Percentiles rank a stretch among this genome's conserved stretches.
Evolutionary conservation across 2,888 invertebrate genomes (phyloP).

Genomic region (Sylvicola fuscatus): DNA sequence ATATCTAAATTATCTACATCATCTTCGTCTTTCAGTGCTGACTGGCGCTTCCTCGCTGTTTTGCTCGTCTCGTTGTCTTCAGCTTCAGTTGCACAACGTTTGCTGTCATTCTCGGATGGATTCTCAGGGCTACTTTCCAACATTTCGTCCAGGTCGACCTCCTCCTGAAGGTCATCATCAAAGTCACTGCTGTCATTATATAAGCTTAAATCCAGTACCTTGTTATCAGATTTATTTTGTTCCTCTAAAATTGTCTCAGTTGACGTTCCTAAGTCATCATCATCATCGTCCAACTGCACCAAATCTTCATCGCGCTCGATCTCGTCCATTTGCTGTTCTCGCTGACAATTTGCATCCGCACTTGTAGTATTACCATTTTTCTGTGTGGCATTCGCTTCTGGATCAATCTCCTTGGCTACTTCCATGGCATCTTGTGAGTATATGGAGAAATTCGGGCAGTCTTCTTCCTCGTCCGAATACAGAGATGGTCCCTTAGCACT

Average conservation of each 20-base stretch:
- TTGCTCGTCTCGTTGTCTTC: slow-evolving; percentile 17
- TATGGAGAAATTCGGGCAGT: slow-evolving; percentile 69
- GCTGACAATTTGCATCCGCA: slow-evolving; percentile 27
- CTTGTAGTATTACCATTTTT: slow-evolving; percentile 23
- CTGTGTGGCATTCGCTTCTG: slow-evolving; percentile 10
- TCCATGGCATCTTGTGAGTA: slow-evolving; percentile 66
- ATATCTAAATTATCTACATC: slow-evolving; percentile 13
- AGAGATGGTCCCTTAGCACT: too few species aligned
- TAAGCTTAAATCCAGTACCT: neutral
- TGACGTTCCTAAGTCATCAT: slow-evolving; percentile 20
- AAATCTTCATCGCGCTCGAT: slow-evolving; percentile 24
- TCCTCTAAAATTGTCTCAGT: slow-evolving; percentile 11
- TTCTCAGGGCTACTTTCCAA: too few species aligned
- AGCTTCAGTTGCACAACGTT: too few species aligned
- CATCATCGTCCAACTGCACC: slow-evolving; percentile 24
- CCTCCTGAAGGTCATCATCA: too few species aligned
- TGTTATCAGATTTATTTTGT: neutral
- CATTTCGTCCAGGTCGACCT: too few species aligned
- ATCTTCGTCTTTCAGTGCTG: slow-evolving; percentile 24
- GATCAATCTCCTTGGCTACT: slow-evolving; percentile 14
- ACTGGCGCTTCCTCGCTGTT: slow-evolving; percentile 23
- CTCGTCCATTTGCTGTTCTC: slow-evolving; percentile 28
- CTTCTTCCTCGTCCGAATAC: slow-evolving; percentile 35
- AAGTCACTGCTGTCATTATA: too few species aligned
- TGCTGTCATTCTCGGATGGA: too few species aligned